Conservation (phyloP, 1,140 invertebrate genomes). For the Teleopsis dalmanni region DNA sequence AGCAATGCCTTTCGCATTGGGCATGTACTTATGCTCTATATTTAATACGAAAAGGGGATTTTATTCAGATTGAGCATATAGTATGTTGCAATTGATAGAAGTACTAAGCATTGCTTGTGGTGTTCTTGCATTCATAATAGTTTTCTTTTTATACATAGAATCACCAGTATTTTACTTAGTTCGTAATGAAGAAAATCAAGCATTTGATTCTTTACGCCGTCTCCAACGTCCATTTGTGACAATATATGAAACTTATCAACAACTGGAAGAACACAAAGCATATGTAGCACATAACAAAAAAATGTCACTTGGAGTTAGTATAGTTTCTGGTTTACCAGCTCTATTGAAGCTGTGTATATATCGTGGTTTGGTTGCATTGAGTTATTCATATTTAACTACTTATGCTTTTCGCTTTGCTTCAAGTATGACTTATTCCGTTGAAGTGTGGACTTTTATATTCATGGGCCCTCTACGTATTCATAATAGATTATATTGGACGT, state of each 20-base stretch:
- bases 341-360: conserved; percentile 22
- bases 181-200: conserved; percentile 21
- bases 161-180: conserved; percentile 28
- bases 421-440: not conserved
- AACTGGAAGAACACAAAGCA: conserved; percentile 32
- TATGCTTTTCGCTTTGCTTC: conserved; percentile 12
- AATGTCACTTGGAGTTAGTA: no score
- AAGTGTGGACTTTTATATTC: conserved; percentile 25
- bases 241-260: conserved; percentile 30
- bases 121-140: conserved; percentile 17
- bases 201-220: conserved; percentile 23
- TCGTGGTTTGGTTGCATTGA: conserved; percentile 20
- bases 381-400: conserved; percentile 21
- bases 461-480: conserved; percentile 23
- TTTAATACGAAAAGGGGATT: conserved; percentile 21
- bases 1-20: conserved; percentile 23
- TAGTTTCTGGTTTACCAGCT: conserved; percentile 16
- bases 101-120: conserved; percentile 23
- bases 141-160: conserved; percentile 23
- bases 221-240: conserved; percentile 31
- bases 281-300: conserved; percentile 25
- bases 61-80: no score
- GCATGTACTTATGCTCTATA: conserved; percentile 26
- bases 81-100: conserved; percentile 25
- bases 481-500: conserved; percentile 27